Base-by-base conservation (phyloP, 2,113 vertebrate genomes). In the Calypte anna region DNA sequence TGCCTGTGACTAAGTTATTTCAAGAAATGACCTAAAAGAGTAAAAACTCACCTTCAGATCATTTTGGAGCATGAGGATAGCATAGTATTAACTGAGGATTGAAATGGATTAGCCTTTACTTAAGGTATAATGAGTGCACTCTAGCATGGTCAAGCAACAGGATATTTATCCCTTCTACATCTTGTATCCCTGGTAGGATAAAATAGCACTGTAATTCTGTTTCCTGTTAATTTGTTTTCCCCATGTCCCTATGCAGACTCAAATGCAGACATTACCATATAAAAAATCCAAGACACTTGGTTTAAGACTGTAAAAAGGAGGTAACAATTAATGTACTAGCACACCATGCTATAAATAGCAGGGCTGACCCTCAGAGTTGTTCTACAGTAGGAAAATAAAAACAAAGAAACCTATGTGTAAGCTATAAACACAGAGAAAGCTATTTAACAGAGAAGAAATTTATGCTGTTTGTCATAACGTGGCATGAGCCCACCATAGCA, bases 151-250 rank as follows among this genome's bases (percentile, higher is more conserved):
- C 83, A 81, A 94, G 88, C 67, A 95, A 93, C 76, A 86, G 64
- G 87, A 48, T 95, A 90, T 68, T 91, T 74, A 73, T 77, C 87
- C 68, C 84, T 76, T 68, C 63, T 66, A 95, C 2, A 0, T 76
- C 90, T 91, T 73, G 24, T 88, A 81, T 91, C 97, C 84, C 91
- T 80, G 44, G 40, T n/a, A 70, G 94, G 92, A 94, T 91, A 94
- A 94, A 94, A 75, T 22, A 94, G 83, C 48, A 51, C 24, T 44
- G 72, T 82, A 57, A 25, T 91, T 96, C 72, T 76, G 75, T 93
- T 97, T 96, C 96, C 92, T 84, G 48, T 50, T 81, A 63, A 86
- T 33, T 27, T 94, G 72, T 95, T 96, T 93, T 85, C 68, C 83
- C 80, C 55, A 17, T 33, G 86, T 84, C 95, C 66, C 54, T 76